phyloP scores from a whole-genome alignment of 2,888 invertebrate genomes.

The Apamea sordens region DNA sequence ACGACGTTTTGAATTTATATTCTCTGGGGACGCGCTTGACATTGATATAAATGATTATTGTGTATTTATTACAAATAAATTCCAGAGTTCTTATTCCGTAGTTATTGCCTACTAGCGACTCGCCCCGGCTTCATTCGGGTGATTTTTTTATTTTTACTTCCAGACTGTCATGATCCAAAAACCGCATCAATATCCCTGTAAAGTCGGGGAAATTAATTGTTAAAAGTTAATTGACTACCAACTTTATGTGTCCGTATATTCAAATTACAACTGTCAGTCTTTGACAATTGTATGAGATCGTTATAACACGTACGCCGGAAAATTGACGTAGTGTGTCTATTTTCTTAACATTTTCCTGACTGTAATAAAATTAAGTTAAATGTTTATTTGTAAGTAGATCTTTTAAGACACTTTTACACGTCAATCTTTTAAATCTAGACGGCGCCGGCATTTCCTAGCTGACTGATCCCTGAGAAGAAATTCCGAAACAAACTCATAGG shows the following conservation, averaged over 20 bases:
- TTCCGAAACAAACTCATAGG: background rate
- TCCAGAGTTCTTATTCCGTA: background rate
- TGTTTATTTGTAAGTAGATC: background rate
- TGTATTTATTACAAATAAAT: conserved; percentile 6
- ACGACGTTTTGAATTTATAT: conserved; percentile 24
- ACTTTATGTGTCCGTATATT: no score
- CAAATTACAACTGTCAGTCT: no score
- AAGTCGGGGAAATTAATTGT: background rate
- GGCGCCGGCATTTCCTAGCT: background rate
- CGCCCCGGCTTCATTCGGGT: no score
- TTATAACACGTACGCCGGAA: background rate
- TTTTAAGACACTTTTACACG: no score
- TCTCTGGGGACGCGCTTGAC: conserved; percentile 27
- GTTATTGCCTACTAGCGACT: background rate
- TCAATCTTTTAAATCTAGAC: background rate
- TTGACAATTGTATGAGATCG: background rate
- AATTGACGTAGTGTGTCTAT: background rate
- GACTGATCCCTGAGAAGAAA: background rate
- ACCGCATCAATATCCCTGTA: background rate
- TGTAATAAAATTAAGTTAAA: background rate
- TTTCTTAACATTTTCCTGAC: background rate
- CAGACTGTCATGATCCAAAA: background rate
- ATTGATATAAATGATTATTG: conserved; percentile 32
- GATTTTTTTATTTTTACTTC: background rate
- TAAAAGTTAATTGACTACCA: no score